Conservation (phyloP, 2,797 vertebrate species). For the Ctenopoma multispine region DNA sequence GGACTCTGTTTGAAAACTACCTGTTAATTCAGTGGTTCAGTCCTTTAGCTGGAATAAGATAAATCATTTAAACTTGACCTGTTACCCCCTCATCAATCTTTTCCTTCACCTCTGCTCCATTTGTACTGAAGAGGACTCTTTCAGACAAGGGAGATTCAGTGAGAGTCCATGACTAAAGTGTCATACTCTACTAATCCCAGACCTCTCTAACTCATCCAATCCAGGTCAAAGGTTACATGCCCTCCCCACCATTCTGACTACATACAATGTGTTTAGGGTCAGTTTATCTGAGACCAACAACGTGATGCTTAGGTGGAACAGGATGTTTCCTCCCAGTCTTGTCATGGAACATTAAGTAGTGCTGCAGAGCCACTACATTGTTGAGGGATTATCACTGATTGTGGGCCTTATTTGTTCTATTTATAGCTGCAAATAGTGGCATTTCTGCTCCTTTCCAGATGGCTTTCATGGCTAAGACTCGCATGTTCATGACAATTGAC, state of each 20-base stretch:
- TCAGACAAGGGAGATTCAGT: conserved; percentile 38
- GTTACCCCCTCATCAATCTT: background rate
- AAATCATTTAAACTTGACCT: conserved; percentile 40
- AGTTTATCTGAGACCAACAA: conserved; percentile 45
- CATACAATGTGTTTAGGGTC: conserved; percentile 36
- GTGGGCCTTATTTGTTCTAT: conserved; percentile 73
- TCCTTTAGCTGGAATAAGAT: conserved; percentile 1
- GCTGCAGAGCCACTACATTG: conserved; percentile 65
- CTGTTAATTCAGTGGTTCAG: background rate
- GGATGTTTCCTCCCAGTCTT: conserved; percentile 43
- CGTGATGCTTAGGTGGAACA: conserved; percentile 37
- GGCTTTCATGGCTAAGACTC: conserved; percentile 63
- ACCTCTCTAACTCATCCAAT: conserved; percentile 48
- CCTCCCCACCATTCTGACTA: conserved; percentile 37
- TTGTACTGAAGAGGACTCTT: conserved; percentile 41
- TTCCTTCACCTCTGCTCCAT: conserved; percentile 21
- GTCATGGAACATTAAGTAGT: conserved; percentile 55
- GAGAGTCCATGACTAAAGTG: conserved; percentile 55
- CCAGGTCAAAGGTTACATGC: conserved; percentile 66
- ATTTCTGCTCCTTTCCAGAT: conserved; percentile 80
- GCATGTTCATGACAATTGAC: conserved; percentile 72
- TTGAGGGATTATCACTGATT: conserved; percentile 71
- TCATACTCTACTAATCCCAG: conserved; percentile 67
- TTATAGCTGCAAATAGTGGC: conserved; percentile 75
- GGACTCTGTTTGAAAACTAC: conserved; percentile 75